Evolutionary conservation across 2,888 invertebrate species (phyloP).

Genomic region (Hypselothyrea guttata): DNA sequence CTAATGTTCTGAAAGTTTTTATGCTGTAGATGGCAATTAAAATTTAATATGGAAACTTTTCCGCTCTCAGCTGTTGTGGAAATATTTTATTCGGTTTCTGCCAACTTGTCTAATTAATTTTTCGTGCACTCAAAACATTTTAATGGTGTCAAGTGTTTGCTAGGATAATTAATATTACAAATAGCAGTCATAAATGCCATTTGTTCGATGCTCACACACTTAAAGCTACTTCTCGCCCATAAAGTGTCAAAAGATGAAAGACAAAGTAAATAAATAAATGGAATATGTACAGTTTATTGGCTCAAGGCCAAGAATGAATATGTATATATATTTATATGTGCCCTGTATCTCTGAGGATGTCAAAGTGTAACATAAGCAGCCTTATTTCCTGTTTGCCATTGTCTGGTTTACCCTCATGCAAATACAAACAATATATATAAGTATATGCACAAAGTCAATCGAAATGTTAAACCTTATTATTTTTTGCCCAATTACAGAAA

Average conservation of each 20-base stretch:
- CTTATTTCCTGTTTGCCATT: constrained; percentile 55
- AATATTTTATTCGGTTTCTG: constrained; percentile 17
- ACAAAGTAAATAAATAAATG: constrained; percentile 31
- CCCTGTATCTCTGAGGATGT: constrained; percentile 18
- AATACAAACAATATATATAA: constrained; percentile 18
- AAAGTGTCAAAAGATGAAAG: constrained; percentile 35
- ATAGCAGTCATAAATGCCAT: constrained; percentile 1
- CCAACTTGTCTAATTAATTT: constrained; percentile 15
- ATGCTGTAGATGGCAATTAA: constrained; percentile 27
- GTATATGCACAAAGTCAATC: background rate
- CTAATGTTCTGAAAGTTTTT: background rate
- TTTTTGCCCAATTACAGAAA: constrained; percentile 40
- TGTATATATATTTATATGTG: background rate
- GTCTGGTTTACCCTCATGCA: constrained; percentile 36
- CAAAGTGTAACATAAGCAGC: constrained; percentile 26
- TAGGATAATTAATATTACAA: background rate
- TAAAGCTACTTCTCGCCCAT: background rate
- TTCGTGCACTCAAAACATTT: background rate
- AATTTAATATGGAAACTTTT: constrained; percentile 40
- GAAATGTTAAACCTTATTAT: constrained; percentile 11
- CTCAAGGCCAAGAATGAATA: constrained; percentile 10
- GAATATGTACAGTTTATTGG: constrained; percentile 20
- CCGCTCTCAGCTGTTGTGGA: constrained; percentile 1
- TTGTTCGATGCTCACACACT: constrained; percentile 3
- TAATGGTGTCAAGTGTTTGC: constrained; percentile 12